Percentiles rank a stretch among this genome's conserved stretches.
phyloP scores from a whole-genome alignment of 2,113 vertebrate genomes.

The Chaetura pelagica region DNA sequence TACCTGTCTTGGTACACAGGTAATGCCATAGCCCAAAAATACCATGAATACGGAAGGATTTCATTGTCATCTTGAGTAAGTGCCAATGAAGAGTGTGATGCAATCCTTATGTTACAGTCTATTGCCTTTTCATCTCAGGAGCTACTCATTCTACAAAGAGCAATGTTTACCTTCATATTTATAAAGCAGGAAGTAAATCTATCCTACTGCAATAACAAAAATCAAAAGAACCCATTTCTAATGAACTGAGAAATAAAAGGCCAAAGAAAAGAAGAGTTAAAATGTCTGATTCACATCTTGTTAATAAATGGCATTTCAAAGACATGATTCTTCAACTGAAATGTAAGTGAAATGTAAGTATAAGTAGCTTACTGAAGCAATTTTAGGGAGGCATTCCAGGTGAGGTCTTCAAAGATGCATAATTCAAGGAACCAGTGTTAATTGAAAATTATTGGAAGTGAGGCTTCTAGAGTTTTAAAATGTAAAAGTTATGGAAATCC shows the following conservation, averaged over 20 bases:
- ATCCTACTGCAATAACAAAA: background rate
- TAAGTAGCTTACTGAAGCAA: background rate
- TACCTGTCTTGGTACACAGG: background rate
- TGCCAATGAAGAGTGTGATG: background rate
- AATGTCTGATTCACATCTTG: background rate
- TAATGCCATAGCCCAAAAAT: background rate
- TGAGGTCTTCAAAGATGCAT: background rate
- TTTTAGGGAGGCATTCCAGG: background rate
- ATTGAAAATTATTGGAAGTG: background rate
- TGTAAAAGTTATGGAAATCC: background rate
- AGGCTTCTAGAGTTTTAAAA: background rate
- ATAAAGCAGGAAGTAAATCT: background rate
- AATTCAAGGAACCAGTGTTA: background rate
- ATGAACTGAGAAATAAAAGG: background rate
- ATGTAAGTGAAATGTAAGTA: background rate
- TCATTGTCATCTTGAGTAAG: background rate
- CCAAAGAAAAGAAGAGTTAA: background rate
- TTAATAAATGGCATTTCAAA: background rate
- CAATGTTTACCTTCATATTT: background rate
- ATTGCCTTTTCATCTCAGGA: background rate
- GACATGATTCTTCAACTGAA: background rate
- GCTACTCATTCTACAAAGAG: background rate
- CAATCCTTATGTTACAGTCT: fast-evolving
- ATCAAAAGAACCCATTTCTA: background rate
- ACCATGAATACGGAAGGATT: background rate